A percentile compares a stretch with the other conserved stretches of the same genome.
Evolutionary conservation across 2,888 invertebrate genomes (phyloP).

Genomic region (Plagodis dolabraria): DNA sequence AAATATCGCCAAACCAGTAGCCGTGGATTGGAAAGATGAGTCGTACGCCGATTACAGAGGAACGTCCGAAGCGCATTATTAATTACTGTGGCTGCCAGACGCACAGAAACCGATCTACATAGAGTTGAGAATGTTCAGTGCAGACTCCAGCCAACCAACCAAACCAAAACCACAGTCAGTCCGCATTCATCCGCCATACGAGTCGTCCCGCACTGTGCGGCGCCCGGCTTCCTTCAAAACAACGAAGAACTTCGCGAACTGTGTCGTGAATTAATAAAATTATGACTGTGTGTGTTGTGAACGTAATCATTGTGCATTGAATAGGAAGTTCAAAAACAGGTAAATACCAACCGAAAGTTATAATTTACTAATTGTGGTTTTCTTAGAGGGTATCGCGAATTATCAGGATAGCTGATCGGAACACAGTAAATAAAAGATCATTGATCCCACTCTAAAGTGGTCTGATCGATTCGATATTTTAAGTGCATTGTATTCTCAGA

Average conservation of each 20-base stretch:
- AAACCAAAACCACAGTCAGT: constrained; percentile 49
- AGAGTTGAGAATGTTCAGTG: constrained; percentile 15
- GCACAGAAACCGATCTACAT: constrained; percentile 12
- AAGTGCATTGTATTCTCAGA: constrained; percentile 48
- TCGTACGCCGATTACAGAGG: constrained; percentile 18
- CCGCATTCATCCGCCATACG: constrained; percentile 51
- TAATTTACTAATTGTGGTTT: background rate
- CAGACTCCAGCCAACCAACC: too few species aligned
- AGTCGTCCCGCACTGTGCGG: constrained; percentile 38
- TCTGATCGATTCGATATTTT: constrained; percentile 60
- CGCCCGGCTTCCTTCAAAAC: constrained; percentile 7
- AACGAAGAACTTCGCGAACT: constrained; percentile 49
- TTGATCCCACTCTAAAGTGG: constrained; percentile 76
- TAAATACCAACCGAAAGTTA: constrained; percentile 26
- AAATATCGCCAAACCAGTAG: constrained; percentile 30
- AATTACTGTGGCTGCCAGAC: constrained; percentile 16
- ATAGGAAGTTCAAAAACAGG: constrained; percentile 39
- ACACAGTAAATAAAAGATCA: constrained; percentile 63
- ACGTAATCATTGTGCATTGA: constrained; percentile 26
- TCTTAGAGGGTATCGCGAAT: constrained; percentile 56
- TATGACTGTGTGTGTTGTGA: constrained; percentile 54
- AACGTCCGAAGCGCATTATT: constrained; percentile 13
- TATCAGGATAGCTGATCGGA: constrained; percentile 52
- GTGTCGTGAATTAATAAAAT: constrained; percentile 51
- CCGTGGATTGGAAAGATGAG: constrained; percentile 9